phyloP scores from a whole-genome alignment of 2,113 vertebrate genomes.

The Crotalus horridus region DNA sequence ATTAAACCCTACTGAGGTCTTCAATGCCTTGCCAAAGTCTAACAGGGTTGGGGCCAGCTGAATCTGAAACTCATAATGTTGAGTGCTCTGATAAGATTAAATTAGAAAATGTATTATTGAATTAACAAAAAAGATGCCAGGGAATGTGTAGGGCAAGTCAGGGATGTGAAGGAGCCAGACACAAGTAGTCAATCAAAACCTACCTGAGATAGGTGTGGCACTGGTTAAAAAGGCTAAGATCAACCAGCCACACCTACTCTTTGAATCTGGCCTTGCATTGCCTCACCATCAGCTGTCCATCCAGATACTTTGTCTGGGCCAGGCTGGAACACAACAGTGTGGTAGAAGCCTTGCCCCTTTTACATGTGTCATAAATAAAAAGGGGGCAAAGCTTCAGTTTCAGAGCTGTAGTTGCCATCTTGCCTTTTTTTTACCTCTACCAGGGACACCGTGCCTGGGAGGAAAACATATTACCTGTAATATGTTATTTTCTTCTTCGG shows the following conservation, averaged over 20 bases:
- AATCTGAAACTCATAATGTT: not conserved
- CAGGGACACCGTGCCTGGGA: not conserved
- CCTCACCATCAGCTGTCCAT: not conserved
- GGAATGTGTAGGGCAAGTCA: not conserved
- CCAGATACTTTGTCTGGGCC: not conserved
- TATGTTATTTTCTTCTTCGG: not conserved
- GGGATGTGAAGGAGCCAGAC: not conserved
- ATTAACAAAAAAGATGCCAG: not conserved
- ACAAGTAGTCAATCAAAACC: not conserved
- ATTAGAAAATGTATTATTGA: not conserved
- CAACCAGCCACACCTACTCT: not conserved
- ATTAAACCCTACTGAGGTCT: not conserved
- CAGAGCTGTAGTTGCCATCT: not conserved
- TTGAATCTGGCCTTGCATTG: not conserved
- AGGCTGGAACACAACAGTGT: not conserved
- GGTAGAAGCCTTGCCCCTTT: not conserved
- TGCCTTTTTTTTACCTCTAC: not conserved
- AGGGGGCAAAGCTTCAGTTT: not conserved
- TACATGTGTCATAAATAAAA: not conserved
- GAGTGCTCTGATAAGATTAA: not conserved
- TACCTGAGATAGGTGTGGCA: not conserved
- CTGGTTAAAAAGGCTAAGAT: not conserved
- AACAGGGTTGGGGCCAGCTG: not conserved
- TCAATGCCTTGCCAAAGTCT: not conserved
- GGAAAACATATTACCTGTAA: not conserved